These are phyloP conservation scores for Setipinna tenuifilis DNA, from an alignment of 2,797 vertebrate genomes.

Conservation along the genomic window DNA sequence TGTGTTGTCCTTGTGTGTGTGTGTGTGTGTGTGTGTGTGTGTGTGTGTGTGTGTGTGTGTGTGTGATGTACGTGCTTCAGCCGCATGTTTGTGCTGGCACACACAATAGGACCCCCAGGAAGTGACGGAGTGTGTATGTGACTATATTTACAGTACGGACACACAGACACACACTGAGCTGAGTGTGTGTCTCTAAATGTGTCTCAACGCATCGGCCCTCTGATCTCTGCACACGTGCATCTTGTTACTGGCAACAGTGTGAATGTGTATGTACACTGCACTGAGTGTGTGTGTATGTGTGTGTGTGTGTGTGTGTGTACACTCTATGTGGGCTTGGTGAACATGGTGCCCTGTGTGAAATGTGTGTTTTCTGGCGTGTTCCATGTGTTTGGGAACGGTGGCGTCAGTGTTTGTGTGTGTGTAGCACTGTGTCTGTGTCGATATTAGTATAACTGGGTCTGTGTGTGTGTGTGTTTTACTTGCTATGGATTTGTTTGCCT, in stretches of 20 bases:
- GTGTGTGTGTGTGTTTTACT: not conserved
- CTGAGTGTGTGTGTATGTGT: not conserved
- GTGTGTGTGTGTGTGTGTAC: too few species aligned
- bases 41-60: not conserved
- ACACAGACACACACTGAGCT: not conserved
- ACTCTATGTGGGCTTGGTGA: not conserved
- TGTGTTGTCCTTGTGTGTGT: conserved; percentile 19
- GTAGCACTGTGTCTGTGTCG: not conserved
- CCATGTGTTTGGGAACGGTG: not conserved
- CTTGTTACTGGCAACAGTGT: not conserved
- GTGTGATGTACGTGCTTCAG: conserved; percentile 24
- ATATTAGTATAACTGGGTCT: not conserved
- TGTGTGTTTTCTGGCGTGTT: not conserved
- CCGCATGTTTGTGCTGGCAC: conserved; percentile 45
- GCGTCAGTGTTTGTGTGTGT: not conserved
- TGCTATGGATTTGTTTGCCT: not conserved
- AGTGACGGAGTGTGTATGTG: not conserved
- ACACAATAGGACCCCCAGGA: conserved; percentile 15
- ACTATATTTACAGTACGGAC: not conserved
- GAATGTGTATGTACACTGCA: not conserved
- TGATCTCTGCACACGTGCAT: not conserved
- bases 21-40: conserved; percentile 35
- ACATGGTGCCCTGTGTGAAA: not conserved
- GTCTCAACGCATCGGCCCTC: not conserved
- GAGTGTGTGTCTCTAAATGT: not conserved